phyloP scores from a whole-genome alignment of 2,797 vertebrate genomes.

The Clarias laeviceps region DNA sequence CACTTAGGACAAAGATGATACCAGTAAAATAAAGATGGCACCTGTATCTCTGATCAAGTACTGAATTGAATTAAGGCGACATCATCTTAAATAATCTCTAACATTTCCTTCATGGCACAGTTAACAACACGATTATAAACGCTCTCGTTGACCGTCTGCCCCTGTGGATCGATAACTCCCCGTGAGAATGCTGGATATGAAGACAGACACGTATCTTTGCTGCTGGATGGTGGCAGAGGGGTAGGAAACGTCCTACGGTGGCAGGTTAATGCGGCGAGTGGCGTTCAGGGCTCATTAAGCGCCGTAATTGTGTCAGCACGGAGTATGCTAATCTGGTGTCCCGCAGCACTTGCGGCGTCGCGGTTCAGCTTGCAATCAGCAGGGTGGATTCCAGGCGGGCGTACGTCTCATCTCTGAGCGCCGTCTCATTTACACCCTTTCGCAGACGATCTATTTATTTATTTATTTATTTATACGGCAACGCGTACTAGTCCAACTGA shows the following conservation, averaged over 20 bases:
- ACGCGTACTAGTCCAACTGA: no score
- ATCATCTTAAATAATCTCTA: slow-evolving; percentile 36
- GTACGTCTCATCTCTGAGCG: neutral
- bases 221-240: slow-evolving; percentile 28
- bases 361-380: slow-evolving; percentile 25
- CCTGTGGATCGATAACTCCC: slow-evolving; percentile 35
- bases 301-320: slow-evolving; percentile 57
- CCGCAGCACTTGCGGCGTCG: slow-evolving; percentile 49
- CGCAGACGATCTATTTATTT: neutral
- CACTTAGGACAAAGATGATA: neutral
- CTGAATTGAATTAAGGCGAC: neutral
- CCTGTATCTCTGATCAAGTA: no score
- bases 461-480: no score
- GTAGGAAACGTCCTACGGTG: slow-evolving; percentile 22
- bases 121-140: slow-evolving; percentile 36
- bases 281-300: slow-evolving; percentile 59
- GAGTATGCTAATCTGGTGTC: slow-evolving; percentile 53
- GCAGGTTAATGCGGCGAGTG: slow-evolving; percentile 45
- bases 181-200: slow-evolving; percentile 1
- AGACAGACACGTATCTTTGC: slow-evolving; percentile 43
- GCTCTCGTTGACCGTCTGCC: slow-evolving; percentile 3
- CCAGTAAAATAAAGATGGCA: no score
- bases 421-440: neutral
- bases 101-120: slow-evolving; percentile 23
- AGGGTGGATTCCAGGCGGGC: neutral